Evolutionary conservation across 2,113 vertebrate species (phyloP).

Genomic region (Anser brachyrhynchus): DNA sequence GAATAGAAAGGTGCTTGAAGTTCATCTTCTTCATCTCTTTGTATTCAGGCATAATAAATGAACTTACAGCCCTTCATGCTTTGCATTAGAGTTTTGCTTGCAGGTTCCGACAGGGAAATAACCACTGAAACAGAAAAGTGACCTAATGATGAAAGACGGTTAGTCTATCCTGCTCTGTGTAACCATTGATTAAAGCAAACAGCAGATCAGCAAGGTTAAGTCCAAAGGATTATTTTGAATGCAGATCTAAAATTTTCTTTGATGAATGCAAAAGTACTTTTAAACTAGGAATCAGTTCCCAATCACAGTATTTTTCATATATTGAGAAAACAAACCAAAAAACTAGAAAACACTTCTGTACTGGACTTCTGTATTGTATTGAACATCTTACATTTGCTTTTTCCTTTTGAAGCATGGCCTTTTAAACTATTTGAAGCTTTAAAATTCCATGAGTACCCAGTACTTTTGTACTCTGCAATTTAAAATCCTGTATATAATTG

Average conservation of each 20-base stretch:
- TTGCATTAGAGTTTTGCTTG: not conserved
- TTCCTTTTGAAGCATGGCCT: not conserved
- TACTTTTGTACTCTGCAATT: not conserved
- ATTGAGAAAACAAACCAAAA: not conserved
- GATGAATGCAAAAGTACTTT: not conserved
- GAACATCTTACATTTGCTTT: not conserved
- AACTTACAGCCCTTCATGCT: not conserved
- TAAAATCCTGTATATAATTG: not conserved
- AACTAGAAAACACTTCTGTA: not conserved
- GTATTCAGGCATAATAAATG: not conserved
- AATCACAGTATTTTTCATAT: not conserved
- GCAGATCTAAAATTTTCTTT: conserved; percentile 12
- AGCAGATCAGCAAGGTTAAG: not conserved
- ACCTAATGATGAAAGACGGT: not conserved
- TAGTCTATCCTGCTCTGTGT: not conserved
- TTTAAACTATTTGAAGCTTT: not conserved
- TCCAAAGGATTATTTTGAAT: not conserved
- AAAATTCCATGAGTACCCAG: not conserved
- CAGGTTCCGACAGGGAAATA: not conserved
- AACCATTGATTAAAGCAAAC: conserved; percentile 7
- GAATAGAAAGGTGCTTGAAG: not conserved
- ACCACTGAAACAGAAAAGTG: not conserved
- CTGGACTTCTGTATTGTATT: not conserved
- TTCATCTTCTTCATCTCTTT: not conserved
- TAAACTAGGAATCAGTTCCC: not conserved